Evolutionary conservation across 2,888 invertebrate species (phyloP).

Genomic region (Caenorhabditis angaria): DNA sequence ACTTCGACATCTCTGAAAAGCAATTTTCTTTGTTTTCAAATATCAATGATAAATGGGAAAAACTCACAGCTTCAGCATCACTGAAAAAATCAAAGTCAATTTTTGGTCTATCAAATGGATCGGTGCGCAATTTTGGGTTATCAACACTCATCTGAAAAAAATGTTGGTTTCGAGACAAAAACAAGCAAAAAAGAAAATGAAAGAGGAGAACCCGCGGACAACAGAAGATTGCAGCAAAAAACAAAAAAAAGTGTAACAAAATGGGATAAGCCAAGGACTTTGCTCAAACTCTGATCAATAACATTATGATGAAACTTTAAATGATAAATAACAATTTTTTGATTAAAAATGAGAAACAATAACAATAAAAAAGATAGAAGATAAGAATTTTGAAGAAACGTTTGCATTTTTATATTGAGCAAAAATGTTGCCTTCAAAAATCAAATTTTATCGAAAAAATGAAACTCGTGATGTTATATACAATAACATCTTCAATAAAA

Average conservation of each 20-base stretch:
- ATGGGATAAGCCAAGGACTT: neutral
- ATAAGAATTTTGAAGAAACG: no score
- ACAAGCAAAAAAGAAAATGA: neutral
- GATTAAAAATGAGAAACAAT: no score
- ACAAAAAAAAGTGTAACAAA: constrained; percentile 22
- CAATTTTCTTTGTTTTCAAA: neutral
- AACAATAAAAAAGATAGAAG: no score
- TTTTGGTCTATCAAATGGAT: constrained; percentile 34
- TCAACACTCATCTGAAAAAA: neutral
- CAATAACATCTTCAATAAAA: no score
- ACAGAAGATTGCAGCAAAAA: neutral
- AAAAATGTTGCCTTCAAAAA: no score
- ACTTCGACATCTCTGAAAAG: constrained; percentile 24
- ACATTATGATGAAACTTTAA: no score
- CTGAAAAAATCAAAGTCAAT: constrained; percentile 14
- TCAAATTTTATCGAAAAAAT: no score
- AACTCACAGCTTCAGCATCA: constrained; percentile 25
- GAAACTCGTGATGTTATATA: no score
- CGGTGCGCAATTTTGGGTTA: neutral
- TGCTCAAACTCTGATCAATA: constrained; percentile 3
- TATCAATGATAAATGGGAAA: neutral
- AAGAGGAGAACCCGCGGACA: neutral
- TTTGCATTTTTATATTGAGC: no score
- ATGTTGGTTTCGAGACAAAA: neutral
- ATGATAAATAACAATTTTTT: no score